Evolutionary conservation across 2,888 invertebrate species (phyloP), one percentile per base, ranked within the genome.

Genomic region (Agrotis segetum): DNA sequence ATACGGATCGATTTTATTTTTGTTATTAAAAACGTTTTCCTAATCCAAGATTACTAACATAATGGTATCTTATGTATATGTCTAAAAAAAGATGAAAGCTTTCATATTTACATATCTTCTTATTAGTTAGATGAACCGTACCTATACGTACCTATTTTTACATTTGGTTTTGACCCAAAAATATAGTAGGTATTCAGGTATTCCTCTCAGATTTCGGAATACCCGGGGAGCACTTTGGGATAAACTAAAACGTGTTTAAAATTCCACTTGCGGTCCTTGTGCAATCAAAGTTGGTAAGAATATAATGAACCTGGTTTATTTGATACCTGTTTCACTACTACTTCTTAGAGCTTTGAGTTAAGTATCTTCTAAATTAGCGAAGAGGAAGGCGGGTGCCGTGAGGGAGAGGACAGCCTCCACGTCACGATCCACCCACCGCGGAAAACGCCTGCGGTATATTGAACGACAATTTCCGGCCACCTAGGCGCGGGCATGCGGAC

Each of bases 221-320:
- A 56, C 65, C 78, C 47, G 49, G 75, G 73, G 70, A 83, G 58
- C 69, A 75, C 72, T 81, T 83, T 47, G 56, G 64, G 67, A 71
- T 71, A 72, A 80, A 80, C 70, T 81, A 69, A 75, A 71, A 62
- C 50, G 60, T 62, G 72, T 71, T 78, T 81, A 73, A 81, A 82
- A 82, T 82, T 83, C 74, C 64, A 65, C 58, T 71, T 67, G 81
- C 74, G 80, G 64, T 63, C 65, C 64, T 61, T 49, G 11, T 53
- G 74, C 75, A 78, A 80, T 82, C 83, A 71, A 82, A 83, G 68
- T 83, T 80, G 53, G 63, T 56, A 64, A 58, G 68, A 77, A 67
- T 83, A 75, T 82, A 83, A 83, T 77, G 74, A 82, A 69, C 50
- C 56, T 60, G 58, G 61, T 73, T 71, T 63, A 68, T 69, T 72